Evolutionary conservation across 2,113 vertebrate genomes (phyloP).

Genomic region (Spheniscus mendiculus): DNA sequence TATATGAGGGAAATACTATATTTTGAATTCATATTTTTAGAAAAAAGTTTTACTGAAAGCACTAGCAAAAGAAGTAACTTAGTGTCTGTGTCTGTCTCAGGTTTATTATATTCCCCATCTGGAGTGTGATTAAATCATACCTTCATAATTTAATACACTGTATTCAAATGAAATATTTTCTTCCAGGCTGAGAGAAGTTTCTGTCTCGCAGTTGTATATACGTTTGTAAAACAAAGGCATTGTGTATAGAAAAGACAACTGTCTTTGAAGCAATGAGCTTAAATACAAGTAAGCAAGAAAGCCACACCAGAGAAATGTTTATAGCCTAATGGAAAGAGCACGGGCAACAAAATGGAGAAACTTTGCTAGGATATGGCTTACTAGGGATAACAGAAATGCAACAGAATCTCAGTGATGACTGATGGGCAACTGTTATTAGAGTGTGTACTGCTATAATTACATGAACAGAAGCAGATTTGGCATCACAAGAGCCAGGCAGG

Average conservation of each 20-base stretch:
- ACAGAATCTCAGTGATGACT: neutral
- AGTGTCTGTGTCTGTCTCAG: conserved; percentile 11
- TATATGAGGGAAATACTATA: neutral
- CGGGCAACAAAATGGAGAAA: neutral
- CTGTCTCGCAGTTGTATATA: neutral
- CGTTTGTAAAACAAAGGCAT: neutral
- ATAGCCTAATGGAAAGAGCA: neutral
- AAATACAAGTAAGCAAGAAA: neutral
- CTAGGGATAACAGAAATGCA: neutral
- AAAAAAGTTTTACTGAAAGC: conserved; percentile 9
- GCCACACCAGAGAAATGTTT: neutral
- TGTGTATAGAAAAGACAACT: neutral
- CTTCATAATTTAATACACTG: neutral
- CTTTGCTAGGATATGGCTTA: neutral
- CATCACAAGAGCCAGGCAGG: neutral
- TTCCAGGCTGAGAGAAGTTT: neutral
- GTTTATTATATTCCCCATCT: neutral
- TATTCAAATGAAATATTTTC: neutral
- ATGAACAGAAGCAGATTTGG: neutral
- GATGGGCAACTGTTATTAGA: neutral
- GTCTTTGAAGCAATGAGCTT: neutral
- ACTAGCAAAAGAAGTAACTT: neutral
- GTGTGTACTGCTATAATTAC: neutral
- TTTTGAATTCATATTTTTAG: conserved; percentile 22
- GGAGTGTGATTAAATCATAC: neutral